Evolutionary conservation across 2,113 vertebrate genomes (phyloP), one percentile per base, ranked within the genome.

Genomic region (Orycteropus afer): DNA sequence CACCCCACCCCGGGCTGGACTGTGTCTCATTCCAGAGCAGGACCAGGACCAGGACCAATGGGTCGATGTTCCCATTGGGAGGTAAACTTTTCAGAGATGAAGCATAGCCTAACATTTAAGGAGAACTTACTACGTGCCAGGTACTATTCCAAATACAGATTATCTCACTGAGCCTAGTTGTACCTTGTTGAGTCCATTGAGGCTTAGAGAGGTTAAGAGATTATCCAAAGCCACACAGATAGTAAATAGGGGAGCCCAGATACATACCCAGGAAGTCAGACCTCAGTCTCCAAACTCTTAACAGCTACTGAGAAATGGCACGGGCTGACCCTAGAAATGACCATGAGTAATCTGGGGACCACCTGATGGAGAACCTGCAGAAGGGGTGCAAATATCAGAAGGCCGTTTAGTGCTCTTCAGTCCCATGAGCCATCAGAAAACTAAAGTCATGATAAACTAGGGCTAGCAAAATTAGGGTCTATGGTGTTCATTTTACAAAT

Each of bases 281-380:
- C 20, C 42, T 86, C 57, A 78, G 65, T 71, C 37, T 77, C 27
- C 32, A 47, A 74, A 40, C 5, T 27, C 22, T 40, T 37, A 65
- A 20, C 34, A 76, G 23, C 45, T 25, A 10, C 45, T 45, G 34
- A 32, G 40, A 42, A n/a, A 49, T 0, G 23, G 27, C 45, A 11
- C 5, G 15, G 79, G 53, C 34, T 37, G 92, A 49, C 6, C 3
- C 25, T 23, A 8, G 86, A 32, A 32, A 7, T 3, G 22, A 37
- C 27, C 2, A 0, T 0, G 23, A 5, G 17, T 12, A 13, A 29
- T 0, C 11, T 42, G 27, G 34, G 51, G 37, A 83, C 32, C 15
- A 18, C 25, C 2, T 10, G 29, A 12, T 15, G 2, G 78, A 32
- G 42, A 67, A 20, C 55, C 25, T 49, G 86, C 34, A 59, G 77